Percentiles rank a stretch among this genome's conserved stretches.
Conservation (phyloP, 2,113 vertebrate genomes). For the Larimichthys crocea region DNA sequence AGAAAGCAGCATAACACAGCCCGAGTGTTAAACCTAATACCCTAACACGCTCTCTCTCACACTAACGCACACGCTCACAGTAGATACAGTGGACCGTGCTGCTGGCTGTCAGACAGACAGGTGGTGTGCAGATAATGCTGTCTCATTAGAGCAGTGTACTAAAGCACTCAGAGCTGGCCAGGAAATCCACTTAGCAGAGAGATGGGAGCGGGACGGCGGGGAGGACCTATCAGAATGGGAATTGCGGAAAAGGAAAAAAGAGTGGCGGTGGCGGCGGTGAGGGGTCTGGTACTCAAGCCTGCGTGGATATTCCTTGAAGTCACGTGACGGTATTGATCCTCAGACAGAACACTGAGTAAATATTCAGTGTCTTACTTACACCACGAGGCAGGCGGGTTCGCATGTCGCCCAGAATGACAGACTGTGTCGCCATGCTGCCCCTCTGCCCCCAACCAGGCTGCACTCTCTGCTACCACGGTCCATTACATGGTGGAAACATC, state of each 20-base stretch:
- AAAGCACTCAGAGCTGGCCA: constrained; percentile 73
- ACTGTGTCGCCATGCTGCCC: neutral
- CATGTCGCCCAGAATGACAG: constrained; percentile 2
- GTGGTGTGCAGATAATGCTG: constrained; percentile 68
- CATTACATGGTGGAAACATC: neutral
- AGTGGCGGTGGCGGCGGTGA: neutral
- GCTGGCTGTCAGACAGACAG: constrained; percentile 48
- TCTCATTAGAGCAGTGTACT: constrained; percentile 64
- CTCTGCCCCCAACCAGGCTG: constrained; percentile 1
- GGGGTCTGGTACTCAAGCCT: neutral
- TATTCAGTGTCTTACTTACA: neutral
- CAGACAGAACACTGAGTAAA: neutral
- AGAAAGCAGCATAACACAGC: neutral
- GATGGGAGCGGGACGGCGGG: constrained; percentile 40
- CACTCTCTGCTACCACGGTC: neutral
- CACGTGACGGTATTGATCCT: constrained; percentile 61
- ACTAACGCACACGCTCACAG: neutral
- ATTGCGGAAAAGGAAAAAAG: neutral
- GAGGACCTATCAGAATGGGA: constrained; percentile 22
- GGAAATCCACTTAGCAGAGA: constrained; percentile 77
- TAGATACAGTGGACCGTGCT: neutral
- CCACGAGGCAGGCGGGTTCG: neutral
- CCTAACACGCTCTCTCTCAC: constrained; percentile 1
- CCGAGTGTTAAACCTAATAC: constrained; percentile 28
- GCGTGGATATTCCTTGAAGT: constrained; percentile 43